phyloP scores from a whole-genome alignment of 2,113 vertebrate species.

The Castor canadensis region DNA sequence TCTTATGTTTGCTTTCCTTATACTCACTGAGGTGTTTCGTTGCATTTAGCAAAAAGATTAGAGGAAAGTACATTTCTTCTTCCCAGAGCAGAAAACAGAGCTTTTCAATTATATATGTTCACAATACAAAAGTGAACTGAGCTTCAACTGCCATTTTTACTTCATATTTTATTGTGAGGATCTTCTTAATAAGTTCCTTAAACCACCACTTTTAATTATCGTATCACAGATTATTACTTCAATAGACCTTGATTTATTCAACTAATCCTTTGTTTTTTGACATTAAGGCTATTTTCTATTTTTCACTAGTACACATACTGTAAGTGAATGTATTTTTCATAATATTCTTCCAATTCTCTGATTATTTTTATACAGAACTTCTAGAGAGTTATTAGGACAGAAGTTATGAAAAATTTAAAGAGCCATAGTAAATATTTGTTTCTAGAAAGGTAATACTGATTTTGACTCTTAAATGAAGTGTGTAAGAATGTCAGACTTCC shows the following conservation, averaged over 20 bases:
- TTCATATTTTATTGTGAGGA: not conserved
- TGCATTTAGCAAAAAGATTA: not conserved
- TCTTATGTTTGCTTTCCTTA: not conserved
- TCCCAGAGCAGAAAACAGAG: not conserved
- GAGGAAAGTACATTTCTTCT: not conserved
- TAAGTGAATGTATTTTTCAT: not conserved
- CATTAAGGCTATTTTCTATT: not conserved
- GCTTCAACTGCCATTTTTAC: not conserved
- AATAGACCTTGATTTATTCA: not conserved
- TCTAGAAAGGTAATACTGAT: not conserved
- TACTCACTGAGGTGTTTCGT: not conserved
- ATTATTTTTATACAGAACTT: not conserved
- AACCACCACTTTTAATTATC: not conserved
- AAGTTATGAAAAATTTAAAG: not conserved
- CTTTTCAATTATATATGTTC: not conserved
- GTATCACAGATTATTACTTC: not conserved
- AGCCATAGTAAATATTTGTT: not conserved
- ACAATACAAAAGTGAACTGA: not conserved
- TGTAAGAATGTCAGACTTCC: not conserved
- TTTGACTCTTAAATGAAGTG: not conserved
- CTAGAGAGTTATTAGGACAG: not conserved
- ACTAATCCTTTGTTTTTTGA: not conserved
- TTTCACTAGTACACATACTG: not conserved
- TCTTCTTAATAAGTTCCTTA: not conserved
- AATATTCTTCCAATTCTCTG: not conserved